Evolutionary conservation across 2,888 invertebrate species (phyloP).

Genomic region (Stegana nigrithorax): DNA sequence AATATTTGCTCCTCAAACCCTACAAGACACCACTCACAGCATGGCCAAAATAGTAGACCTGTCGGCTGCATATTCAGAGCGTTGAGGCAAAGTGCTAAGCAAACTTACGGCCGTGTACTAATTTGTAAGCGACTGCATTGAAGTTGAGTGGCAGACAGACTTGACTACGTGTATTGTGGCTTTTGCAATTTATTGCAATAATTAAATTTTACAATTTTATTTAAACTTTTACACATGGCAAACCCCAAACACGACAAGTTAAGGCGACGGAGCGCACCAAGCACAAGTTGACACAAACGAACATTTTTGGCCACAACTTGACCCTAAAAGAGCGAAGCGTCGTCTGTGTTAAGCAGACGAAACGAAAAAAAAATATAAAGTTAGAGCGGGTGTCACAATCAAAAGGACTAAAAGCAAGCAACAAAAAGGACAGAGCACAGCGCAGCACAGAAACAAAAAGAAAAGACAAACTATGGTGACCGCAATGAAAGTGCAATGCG

Average conservation of each 20-base stretch:
- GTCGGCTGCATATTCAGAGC: no score
- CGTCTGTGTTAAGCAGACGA: no score
- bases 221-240: background rate
- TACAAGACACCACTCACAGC: no score
- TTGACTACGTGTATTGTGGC: background rate
- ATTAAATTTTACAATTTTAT: slow-evolving; percentile 17
- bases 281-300: slow-evolving; percentile 5
- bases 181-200: slow-evolving; percentile 18
- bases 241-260: background rate
- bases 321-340: slow-evolving; percentile 12
- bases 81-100: no score
- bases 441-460: background rate
- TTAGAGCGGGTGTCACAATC: background rate
- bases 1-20: no score
- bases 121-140: slow-evolving; percentile 15
- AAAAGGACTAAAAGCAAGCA: background rate
- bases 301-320: slow-evolving; percentile 13
- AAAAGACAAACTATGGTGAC: background rate
- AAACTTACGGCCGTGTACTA: background rate
- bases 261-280: background rate
- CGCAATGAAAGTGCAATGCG: slow-evolving; percentile 16
- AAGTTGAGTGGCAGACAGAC: background rate
- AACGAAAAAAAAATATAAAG: background rate
- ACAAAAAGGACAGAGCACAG: background rate
- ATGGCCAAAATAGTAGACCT: no score